Evolutionary conservation across 2,888 invertebrate species (phyloP).

Genomic region (Gari tellinella): DNA sequence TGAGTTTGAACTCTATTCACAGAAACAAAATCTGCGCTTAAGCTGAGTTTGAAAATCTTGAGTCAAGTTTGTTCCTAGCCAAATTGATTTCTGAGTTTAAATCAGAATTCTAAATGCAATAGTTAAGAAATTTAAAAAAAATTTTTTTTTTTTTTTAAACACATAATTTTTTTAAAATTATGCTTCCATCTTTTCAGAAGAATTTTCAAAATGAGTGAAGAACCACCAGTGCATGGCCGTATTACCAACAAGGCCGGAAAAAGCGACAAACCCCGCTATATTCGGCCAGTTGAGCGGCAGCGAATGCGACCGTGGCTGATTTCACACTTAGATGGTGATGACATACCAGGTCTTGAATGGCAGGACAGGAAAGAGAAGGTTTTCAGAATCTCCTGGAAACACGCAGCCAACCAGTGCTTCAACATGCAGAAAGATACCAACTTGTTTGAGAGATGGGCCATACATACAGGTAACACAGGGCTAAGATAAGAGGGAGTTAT

Average conservation of each 20-base stretch:
- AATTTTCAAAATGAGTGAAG: too few species aligned
- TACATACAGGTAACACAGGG: constrained; percentile 76
- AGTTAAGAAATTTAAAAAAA: too few species aligned
- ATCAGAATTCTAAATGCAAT: too few species aligned
- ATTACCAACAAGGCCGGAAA: constrained; percentile 28
- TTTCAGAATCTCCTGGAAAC: constrained; percentile 81
- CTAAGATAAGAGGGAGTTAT: too few species aligned
- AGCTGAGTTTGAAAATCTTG: too few species aligned
- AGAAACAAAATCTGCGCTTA: too few species aligned
- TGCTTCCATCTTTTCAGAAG: too few species aligned
- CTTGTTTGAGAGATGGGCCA: constrained; percentile 80
- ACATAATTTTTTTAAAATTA: too few species aligned
- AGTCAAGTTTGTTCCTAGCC: too few species aligned
- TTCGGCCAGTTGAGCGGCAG: constrained; percentile 76
- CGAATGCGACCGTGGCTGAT: constrained; percentile 81
- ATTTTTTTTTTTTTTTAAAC: too few species aligned
- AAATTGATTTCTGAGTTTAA: too few species aligned
- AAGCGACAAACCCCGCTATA: constrained; percentile 41
- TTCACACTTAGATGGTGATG: constrained; percentile 70
- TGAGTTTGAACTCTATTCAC: too few species aligned
- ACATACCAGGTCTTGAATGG: constrained; percentile 78
- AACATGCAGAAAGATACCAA: constrained; percentile 76
- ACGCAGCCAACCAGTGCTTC: constrained; percentile 80
- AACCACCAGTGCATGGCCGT: background rate
- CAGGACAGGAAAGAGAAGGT: constrained; percentile 65